A percentile compares a stretch with the other conserved stretches of the same genome.
phyloP scores from a whole-genome alignment of 2,888 invertebrate genomes.

The Polietes domitor region DNA sequence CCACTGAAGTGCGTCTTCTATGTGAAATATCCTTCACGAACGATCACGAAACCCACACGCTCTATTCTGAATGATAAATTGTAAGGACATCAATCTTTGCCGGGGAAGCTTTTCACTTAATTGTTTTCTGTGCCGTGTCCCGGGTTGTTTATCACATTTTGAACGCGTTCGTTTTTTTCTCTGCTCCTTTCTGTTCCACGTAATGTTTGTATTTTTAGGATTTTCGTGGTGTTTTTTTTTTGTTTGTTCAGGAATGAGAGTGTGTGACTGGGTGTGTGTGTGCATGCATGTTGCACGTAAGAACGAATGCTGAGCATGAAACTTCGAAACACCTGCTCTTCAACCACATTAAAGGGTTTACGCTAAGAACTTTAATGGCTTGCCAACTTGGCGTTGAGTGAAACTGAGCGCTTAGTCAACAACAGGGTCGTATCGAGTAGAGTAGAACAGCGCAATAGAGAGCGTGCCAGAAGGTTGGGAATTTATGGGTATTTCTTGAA shows the following conservation, averaged over 20 bases:
- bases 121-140: slow-evolving; percentile 24
- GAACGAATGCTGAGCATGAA: slow-evolving; percentile 19
- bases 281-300: slow-evolving; percentile 20
- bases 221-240: neutral
- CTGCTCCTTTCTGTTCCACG: neutral
- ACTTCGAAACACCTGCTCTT: slow-evolving; percentile 62
- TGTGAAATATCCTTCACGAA: neutral
- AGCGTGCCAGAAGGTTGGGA: neutral
- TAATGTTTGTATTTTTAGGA: slow-evolving; percentile 17
- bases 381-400: slow-evolving; percentile 3
- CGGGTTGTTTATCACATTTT: slow-evolving; percentile 7
- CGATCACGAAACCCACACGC: neutral
- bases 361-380: slow-evolving; percentile 48
- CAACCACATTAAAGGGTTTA: slow-evolving; percentile 47
- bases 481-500: no score
- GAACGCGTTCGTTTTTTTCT: neutral
- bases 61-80: slow-evolving; percentile 1
- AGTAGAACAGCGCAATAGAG: neutral
- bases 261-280: slow-evolving; percentile 17
- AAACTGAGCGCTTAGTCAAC: neutral
- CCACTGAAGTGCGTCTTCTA: no score
- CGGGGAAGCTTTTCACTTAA: slow-evolving; percentile 21
- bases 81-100: slow-evolving; percentile 21
- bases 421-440: neutral
- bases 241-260: neutral